These are phyloP conservation scores for Aplidium turbinatum DNA, from an alignment of 23 tunicate species.

Conservation along the genomic window DNA sequence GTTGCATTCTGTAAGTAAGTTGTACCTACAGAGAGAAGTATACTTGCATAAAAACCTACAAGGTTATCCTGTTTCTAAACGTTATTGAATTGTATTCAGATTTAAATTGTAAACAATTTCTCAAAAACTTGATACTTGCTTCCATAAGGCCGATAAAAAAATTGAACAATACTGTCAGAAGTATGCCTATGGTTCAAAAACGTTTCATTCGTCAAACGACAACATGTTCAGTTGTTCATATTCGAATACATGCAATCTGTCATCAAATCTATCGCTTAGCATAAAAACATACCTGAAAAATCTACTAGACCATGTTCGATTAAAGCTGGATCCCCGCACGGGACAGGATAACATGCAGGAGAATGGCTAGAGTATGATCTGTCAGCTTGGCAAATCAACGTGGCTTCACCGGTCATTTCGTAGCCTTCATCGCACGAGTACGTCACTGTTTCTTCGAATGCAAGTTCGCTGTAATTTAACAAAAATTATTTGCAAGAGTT, in stretches of 20 bases:
- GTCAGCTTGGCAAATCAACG: slow-evolving; percentile 41
- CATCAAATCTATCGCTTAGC: too few relatives aligned
- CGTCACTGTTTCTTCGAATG: slow-evolving; percentile 8
- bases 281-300: slow-evolving; percentile 20
- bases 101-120: too few relatives aligned
- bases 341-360: slow-evolving; percentile 70
- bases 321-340: slow-evolving; percentile 56
- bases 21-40: slow-evolving; percentile 18
- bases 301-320: slow-evolving; percentile 44
- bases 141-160: too few relatives aligned
- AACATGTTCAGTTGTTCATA: too few relatives aligned
- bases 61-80: too few relatives aligned
- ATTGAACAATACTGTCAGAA: too few relatives aligned
- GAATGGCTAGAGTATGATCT: slow-evolving; percentile 38
- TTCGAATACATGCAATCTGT: too few relatives aligned
- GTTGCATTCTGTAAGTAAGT: slow-evolving; percentile 43
- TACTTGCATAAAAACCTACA: too few relatives aligned
- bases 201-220: too few relatives aligned
- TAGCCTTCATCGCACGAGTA: slow-evolving; percentile 79
- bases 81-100: too few relatives aligned
- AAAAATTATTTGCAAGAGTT: not conserved
- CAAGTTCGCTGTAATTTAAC: not conserved
- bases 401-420: slow-evolving; percentile 42
- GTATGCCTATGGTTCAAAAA: too few relatives aligned
- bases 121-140: too few relatives aligned